Evolutionary conservation across 2,888 invertebrate genomes (phyloP).

Genomic region (Megamerina dolium): DNA sequence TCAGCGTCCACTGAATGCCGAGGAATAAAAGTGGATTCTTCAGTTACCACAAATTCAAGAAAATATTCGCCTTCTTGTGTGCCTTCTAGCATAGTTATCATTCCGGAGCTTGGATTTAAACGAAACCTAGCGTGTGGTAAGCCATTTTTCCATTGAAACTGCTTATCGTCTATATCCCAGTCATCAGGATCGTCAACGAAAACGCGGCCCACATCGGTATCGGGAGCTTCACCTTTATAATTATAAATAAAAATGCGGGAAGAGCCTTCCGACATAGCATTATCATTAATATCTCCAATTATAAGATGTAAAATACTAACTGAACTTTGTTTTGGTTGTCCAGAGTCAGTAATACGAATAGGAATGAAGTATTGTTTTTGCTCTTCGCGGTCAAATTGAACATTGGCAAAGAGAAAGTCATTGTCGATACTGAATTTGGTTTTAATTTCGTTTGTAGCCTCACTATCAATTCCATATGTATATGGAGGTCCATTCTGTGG

Average conservation of each 20-base stretch:
- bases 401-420: slow-evolving; percentile 64
- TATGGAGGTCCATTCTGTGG: slow-evolving; percentile 83
- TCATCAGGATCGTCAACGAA: slow-evolving; percentile 94
- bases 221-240: slow-evolving; percentile 77
- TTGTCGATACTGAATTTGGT: slow-evolving; percentile 66
- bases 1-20: slow-evolving; percentile 72
- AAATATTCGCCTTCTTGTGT: slow-evolving; percentile 70
- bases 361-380: slow-evolving; percentile 84
- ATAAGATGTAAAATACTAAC: slow-evolving; percentile 80
- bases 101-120: slow-evolving; percentile 70
- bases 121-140: slow-evolving; percentile 60
- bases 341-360: slow-evolving; percentile 83
- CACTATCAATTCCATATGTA: slow-evolving; percentile 54
- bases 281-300: slow-evolving; percentile 93
- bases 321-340: slow-evolving; percentile 65
- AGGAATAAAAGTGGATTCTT: slow-evolving; percentile 56
- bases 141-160: slow-evolving; percentile 63
- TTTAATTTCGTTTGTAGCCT: slow-evolving; percentile 62
- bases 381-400: slow-evolving; percentile 78
- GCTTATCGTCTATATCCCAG: slow-evolving; percentile 92
- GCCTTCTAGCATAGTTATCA: slow-evolving; percentile 78
- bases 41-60: slow-evolving; percentile 69
- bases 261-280: slow-evolving; percentile 77
- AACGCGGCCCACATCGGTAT: slow-evolving; percentile 75
- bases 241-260: slow-evolving; percentile 93